Evolutionary conservation across 1,140 invertebrate species (phyloP), one percentile per base, ranked within the genome.

Genomic region (Hermatobates lingyangjiaoensis): DNA sequence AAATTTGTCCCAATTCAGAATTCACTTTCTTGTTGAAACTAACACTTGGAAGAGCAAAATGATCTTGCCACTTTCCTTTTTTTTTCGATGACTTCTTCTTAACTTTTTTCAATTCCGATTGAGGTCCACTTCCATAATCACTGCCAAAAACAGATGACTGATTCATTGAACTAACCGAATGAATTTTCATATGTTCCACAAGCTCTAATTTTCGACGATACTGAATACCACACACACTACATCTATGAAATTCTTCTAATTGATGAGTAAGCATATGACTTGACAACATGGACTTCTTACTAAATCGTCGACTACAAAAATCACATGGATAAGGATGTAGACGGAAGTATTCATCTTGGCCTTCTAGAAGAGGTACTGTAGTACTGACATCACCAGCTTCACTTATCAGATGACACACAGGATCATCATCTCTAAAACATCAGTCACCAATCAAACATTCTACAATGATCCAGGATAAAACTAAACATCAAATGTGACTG

Each of bases 211-310:
- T 83, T 40, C 81, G 71, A 2, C 81, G 75, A 60, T 83, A 87
- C 4, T 81, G 71, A 7, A 79, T 77, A 0, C 81, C 82, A 59
- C 83, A 87, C 30, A 86, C 61, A 62, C 85, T 84, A 60, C 83
- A 85, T 42, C 76, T 74, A 61, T 83, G 79, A 1, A 80, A 80
- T 3, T 81, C 66, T 62, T 86, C 81, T 26, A 78, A 82, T 61
- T 86, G 81, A 67, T 87, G 83, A 0, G 81, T 76, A 1, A 85
- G 74, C 80, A 87, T 86, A 59, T 87, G 83, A 62, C 81, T 83
- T 75, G 84, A 83, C 1, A 86, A 67, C 52, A 81, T 83, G 14
- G 78, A 78, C 61, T 87, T 87, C 61, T 86, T 86, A 3, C 81
- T 73, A 60, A 87, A 87, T 44, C 83, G 71, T 7, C 82, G 71